Percentiles rank a stretch among this genome's conserved stretches.
phyloP scores from a whole-genome alignment of 2,888 invertebrate genomes.

The Xanthia togata region DNA sequence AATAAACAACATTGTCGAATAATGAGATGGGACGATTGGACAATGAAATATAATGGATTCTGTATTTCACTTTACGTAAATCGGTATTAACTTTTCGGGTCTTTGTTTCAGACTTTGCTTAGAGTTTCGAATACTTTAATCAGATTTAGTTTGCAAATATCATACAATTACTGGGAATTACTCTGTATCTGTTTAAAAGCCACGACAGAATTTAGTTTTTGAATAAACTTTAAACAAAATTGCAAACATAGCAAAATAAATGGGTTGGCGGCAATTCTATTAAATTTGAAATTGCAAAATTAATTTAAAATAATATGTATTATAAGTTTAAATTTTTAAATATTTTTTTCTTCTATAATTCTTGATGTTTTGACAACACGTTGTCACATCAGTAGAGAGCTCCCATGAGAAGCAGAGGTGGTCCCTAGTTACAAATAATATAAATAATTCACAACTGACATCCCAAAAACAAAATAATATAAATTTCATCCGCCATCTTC shows the following conservation, averaged over 20 bases:
- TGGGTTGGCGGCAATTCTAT: background rate
- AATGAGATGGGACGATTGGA: background rate
- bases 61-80: conserved; percentile 11
- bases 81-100: background rate
- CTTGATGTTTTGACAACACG: too few species aligned
- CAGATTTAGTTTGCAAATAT: background rate
- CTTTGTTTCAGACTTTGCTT: background rate
- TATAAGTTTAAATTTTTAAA: too few species aligned
- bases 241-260: background rate
- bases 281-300: too few species aligned
- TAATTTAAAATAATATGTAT: too few species aligned
- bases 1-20: background rate
- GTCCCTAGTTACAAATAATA: background rate
- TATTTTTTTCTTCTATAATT: too few species aligned
- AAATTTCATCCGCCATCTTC: conserved; percentile 19
- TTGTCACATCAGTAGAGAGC: too few species aligned
- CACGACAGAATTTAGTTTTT: background rate
- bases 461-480: background rate
- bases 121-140: conserved; percentile 1
- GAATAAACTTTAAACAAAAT: background rate
- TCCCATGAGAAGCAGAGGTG: too few species aligned
- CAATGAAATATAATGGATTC: conserved; percentile 6
- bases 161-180: background rate
- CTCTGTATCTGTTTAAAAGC: background rate
- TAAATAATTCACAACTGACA: background rate